Evolutionary conservation across 2,113 vertebrate species (phyloP).

Genomic region (Marmota monax): DNA sequence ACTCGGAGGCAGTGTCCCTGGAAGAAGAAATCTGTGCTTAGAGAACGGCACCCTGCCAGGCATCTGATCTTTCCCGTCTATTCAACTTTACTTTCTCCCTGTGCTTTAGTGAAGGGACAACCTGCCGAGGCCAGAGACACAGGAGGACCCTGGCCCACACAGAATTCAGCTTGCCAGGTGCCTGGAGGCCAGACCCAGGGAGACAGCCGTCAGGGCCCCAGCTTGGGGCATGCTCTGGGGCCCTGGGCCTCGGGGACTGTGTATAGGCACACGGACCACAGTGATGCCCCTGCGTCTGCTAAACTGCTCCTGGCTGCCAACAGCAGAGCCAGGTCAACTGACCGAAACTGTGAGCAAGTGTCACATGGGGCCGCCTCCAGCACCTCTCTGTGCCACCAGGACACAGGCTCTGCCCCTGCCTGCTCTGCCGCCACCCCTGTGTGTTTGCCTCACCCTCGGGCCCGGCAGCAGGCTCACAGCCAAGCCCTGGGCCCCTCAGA

Average conservation of each 20-base stretch:
- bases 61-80: not conserved
- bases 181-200: not conserved
- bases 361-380: not conserved
- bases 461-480: not conserved
- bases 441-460: not conserved
- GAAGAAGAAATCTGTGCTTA: rapidly evolving
- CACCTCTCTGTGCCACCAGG: not conserved
- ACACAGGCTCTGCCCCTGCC: not conserved
- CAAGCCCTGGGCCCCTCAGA: not conserved
- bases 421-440: not conserved
- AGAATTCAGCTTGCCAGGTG: not conserved
- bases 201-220: not conserved
- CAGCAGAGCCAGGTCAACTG: rapidly evolving
- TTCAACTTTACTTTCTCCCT: not conserved
- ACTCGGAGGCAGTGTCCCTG: not conserved
- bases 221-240: not conserved
- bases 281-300: not conserved
- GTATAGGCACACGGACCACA: no score
- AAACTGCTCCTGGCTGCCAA: no score
- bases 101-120: not conserved
- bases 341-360: rapidly evolving
- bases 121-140: not conserved
- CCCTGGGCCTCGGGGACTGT: no score
- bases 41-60: rapidly evolving
- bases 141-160: not conserved